Percentiles rank a stretch among this genome's conserved stretches.
Conservation (phyloP, 2,113 vertebrate genomes). For the Pelecanus crispus region DNA sequence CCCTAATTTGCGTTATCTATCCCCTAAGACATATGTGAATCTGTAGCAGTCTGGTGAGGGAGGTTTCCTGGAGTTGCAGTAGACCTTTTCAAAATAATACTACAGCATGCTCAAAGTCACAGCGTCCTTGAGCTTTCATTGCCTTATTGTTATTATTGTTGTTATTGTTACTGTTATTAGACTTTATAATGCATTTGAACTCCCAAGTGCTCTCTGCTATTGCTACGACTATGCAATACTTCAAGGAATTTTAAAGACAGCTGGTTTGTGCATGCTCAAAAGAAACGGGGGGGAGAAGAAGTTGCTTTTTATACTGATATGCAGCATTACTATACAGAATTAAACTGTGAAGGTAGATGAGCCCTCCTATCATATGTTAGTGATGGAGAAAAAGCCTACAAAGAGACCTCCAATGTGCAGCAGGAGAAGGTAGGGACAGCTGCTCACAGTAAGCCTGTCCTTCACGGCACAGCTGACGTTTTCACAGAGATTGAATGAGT, state of each 20-base stretch:
- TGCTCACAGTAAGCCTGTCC: background rate
- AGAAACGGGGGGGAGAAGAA: background rate
- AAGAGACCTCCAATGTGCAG: accelerated
- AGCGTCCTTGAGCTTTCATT: constrained; percentile 29
- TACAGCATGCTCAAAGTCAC: constrained; percentile 21
- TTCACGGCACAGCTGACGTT: background rate
- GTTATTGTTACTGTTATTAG: constrained; percentile 37
- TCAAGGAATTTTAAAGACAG: constrained; percentile 26
- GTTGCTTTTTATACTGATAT: background rate
- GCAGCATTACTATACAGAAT: background rate
- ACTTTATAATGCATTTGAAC: constrained; percentile 6
- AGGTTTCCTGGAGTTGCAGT: background rate
- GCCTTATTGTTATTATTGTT: constrained; percentile 8
- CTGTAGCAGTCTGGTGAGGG: background rate
- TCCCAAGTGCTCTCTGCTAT: constrained; percentile 7
- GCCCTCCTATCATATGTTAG: background rate
- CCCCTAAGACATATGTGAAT: background rate
- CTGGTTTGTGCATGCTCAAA: background rate
- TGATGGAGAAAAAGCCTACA: background rate
- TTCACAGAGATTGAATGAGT: background rate
- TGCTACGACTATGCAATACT: constrained; percentile 7
- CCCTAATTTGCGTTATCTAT: background rate
- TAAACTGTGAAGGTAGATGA: background rate
- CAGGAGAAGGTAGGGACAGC: background rate
- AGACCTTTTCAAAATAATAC: background rate